Conservation (phyloP, 2,888 invertebrate genomes). For the Globia sparganii region DNA sequence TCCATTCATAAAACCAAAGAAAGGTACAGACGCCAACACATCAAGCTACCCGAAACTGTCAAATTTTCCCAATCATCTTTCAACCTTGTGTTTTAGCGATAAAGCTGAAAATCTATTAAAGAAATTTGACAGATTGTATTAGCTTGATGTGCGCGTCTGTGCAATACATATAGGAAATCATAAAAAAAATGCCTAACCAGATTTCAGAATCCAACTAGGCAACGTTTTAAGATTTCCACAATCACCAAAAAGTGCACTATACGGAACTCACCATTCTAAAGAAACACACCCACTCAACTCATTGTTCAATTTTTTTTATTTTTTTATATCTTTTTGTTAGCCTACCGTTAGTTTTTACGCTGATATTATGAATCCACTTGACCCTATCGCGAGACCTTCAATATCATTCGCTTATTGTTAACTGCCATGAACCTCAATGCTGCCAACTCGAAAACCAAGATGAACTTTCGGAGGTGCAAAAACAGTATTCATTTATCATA, state of each 20-base stretch:
- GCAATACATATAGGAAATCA: too few species aligned
- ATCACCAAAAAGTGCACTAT: not conserved
- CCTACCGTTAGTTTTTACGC: conserved; percentile 1
- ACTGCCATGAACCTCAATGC: not conserved
- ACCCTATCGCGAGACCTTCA: conserved; percentile 24
- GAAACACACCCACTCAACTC: not conserved
- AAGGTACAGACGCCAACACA: too few species aligned
- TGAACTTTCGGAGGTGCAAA: conserved; percentile 36
- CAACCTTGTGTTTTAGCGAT: too few species aligned
- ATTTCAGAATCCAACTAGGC: too few species aligned
- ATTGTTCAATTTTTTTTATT: conserved; percentile 14
- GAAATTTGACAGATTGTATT: too few species aligned
- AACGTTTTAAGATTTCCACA: not conserved
- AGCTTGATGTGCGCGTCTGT: too few species aligned
- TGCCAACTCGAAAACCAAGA: not conserved
- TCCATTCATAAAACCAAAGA: conserved; percentile 5
- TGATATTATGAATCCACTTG: conserved; percentile 12
- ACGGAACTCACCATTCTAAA: not conserved
- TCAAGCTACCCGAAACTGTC: too few species aligned
- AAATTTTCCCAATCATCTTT: too few species aligned
- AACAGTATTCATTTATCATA: conserved; percentile 13
- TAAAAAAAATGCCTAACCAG: too few species aligned
- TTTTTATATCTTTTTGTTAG: conserved; percentile 26
- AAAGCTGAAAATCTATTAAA: too few species aligned
- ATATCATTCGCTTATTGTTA: conserved; percentile 1